Evolutionary conservation across 2,113 vertebrate genomes (phyloP), one percentile per base, ranked within the genome.

Genomic region (Crotalus viridis): DNA sequence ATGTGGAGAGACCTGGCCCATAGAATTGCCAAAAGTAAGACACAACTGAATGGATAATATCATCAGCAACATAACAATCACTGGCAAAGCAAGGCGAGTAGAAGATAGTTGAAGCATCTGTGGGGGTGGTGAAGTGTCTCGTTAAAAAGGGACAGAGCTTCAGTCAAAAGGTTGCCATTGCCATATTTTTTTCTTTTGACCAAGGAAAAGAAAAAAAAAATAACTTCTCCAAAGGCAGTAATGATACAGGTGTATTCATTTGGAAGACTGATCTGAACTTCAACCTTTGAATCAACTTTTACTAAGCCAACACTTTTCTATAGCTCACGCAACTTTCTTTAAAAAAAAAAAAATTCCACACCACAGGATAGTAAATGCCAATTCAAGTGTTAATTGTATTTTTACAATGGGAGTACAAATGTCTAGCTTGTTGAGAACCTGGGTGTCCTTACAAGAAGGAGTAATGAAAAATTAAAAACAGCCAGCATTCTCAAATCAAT

Each of bases 331-430:
- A 85, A 95, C 92, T 15, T 10, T 10, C 19, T 69, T 54, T 24
- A 26, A 10, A 46, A 43, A 24, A 85, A 85, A 54, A 92, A 85
- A 91, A 94, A 90, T 85, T 92, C 93, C 52, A 92, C 89, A 94
- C 95, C 93, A 33, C 64, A 28, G 96, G 96, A 95, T 88, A 88
- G 12, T 46, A 92, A 94, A 95, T 85, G 94, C 93, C 94, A 33
- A 85, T 93, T 92, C 94, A 95, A 95, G 95, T 95, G 96, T 97
- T 97, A 97, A 97, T 97, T 97, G 91, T 97, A 94, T 97, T 97
- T 97, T 96, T 94, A 85, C 94, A 92, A 95, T 96, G 94, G 95
- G 74, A 96, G 94, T 93, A 90, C 95, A 95, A 97, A 95, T 96
- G 95, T 94, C 55, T 91, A 88, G 95, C 96, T 96, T 97, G 95